These are phyloP conservation scores for Silurus aristotelis DNA, from an alignment of 2,797 vertebrate genomes.

Conservation along the genomic window DNA sequence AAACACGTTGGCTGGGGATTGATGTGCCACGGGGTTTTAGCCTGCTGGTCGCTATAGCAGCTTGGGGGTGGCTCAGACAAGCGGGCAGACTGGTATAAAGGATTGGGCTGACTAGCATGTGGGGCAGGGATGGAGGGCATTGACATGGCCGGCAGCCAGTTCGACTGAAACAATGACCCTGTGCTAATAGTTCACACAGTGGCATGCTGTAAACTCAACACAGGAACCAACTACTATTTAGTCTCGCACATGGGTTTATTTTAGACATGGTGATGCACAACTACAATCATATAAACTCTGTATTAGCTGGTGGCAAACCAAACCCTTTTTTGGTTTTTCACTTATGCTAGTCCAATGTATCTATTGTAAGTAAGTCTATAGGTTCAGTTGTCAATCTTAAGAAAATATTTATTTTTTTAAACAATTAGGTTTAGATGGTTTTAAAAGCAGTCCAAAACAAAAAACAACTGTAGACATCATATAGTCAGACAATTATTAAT, in stretches of 20 bases:
- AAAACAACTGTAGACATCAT: not conserved
- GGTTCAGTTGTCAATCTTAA: not conserved
- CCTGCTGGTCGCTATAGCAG: constrained; percentile 43
- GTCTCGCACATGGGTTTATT: not conserved
- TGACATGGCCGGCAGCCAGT: constrained; percentile 42
- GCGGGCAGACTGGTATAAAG: constrained; percentile 42
- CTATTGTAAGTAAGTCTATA: not conserved
- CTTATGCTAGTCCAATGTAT: not conserved
- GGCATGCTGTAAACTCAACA: constrained; percentile 48
- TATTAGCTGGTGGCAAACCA: no score
- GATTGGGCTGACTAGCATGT: constrained; percentile 51
- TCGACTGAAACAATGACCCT: constrained; percentile 51
- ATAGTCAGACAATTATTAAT: not conserved
- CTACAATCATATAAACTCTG: not conserved
- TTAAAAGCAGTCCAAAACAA: not conserved
- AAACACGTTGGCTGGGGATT: constrained; percentile 43
- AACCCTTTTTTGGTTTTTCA: not conserved
- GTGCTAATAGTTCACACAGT: constrained; percentile 46
- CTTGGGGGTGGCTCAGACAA: constrained; percentile 45
- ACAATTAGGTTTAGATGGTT: no score
- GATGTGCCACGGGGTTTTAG: constrained; percentile 43
- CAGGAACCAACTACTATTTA: constrained; percentile 11
- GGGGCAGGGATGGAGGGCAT: constrained; percentile 50
- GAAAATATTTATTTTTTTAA: no score
- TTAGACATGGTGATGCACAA: not conserved